Evolutionary conservation across 2,797 vertebrate genomes (phyloP).

Genomic region (Luscinia megarhynchos): DNA sequence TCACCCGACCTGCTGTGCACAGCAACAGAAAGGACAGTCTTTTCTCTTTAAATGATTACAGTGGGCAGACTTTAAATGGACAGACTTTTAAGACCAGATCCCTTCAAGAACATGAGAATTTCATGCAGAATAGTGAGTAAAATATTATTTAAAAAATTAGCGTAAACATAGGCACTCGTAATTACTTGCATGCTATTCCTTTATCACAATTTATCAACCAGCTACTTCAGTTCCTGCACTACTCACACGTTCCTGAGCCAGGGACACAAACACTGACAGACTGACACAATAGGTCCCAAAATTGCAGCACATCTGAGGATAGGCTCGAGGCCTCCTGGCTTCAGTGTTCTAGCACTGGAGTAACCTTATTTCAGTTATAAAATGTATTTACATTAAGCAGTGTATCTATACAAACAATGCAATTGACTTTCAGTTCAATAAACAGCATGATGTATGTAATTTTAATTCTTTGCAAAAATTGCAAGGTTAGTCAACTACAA

Average conservation of each 20-base stretch:
- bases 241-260: neutral
- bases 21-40: neutral
- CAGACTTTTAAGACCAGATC: neutral
- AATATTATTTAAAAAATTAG: neutral
- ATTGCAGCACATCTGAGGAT: neutral
- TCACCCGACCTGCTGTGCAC: neutral
- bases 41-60: neutral
- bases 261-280: neutral
- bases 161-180: neutral
- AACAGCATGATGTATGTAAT: neutral
- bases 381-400: neutral
- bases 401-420: neutral
- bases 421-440: neutral
- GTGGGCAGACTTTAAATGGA: neutral
- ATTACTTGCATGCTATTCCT: neutral
- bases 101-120: neutral
- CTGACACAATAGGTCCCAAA: neutral
- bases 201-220: neutral
- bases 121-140: neutral
- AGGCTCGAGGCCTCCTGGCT: accelerated
- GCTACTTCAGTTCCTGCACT: neutral
- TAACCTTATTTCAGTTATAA: neutral
- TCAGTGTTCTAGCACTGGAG: neutral
- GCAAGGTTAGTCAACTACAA: neutral
- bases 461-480: neutral